phyloP scores from a whole-genome alignment of 2,797 vertebrate genomes.

The Furcifer pardalis region DNA sequence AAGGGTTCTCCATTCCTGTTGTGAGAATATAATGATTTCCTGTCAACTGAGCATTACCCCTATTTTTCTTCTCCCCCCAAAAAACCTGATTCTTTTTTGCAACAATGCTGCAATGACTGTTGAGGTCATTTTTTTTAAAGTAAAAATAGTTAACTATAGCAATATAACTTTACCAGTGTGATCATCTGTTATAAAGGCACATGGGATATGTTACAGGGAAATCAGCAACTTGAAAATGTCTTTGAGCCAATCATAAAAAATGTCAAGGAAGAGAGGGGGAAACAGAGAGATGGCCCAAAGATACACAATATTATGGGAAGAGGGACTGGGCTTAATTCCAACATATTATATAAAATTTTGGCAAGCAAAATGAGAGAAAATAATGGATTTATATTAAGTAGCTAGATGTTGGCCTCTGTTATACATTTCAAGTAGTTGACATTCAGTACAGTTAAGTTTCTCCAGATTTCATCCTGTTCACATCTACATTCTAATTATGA shows the following conservation, averaged over 20 bases:
- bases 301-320: background rate
- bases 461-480: slow-evolving; percentile 49
- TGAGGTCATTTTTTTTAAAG: background rate
- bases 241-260: background rate
- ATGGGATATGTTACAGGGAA: background rate
- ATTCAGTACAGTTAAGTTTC: slow-evolving; percentile 34
- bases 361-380: slow-evolving; percentile 29
- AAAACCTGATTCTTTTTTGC: too few species aligned
- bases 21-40: too few species aligned
- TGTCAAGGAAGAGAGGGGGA: background rate
- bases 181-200: background rate
- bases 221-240: background rate
- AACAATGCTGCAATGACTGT: background rate
- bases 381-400: slow-evolving; percentile 41
- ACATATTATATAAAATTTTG: slow-evolving; percentile 36
- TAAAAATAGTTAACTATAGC: background rate
- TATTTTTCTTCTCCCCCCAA: too few species aligned
- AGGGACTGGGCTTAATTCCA: slow-evolving; percentile 24
- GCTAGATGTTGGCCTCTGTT: slow-evolving; percentile 49
- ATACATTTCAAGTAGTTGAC: slow-evolving; percentile 46
- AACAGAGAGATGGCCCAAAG: background rate
- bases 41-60: too few species aligned
- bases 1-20: too few species aligned
- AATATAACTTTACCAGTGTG: background rate
- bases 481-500: slow-evolving; percentile 44